These are phyloP conservation scores for Manis pentadactyla DNA, from an alignment of 2,797 vertebrate genomes.

Conservation along the genomic window DNA sequence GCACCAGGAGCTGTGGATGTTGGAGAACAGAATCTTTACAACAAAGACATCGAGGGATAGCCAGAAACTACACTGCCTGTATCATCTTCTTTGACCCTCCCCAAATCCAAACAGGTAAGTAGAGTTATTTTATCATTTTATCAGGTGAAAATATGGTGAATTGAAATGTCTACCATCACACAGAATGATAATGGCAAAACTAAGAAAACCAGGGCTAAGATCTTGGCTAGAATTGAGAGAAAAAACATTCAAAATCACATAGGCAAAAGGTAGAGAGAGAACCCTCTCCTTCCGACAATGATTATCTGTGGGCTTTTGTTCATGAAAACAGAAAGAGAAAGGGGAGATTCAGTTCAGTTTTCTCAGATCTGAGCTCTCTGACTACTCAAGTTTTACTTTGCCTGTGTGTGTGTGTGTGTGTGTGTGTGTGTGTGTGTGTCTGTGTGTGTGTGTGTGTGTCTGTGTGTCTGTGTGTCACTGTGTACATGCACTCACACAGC, in stretches of 20 bases:
- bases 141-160: neutral
- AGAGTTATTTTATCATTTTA: neutral
- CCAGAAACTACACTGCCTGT: neutral
- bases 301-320: neutral
- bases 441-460: neutral
- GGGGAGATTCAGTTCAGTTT: neutral
- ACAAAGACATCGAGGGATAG: neutral
- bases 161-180: neutral
- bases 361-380: neutral
- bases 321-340: too few species aligned
- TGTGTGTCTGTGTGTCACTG: neutral
- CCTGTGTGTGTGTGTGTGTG: neutral
- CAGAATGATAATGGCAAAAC: neutral
- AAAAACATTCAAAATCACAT: too few species aligned
- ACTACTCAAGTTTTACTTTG: neutral
- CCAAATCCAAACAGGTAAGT: neutral
- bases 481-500: neutral
- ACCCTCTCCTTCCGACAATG: neutral
- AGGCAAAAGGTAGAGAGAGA: neutral
- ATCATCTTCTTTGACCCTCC: neutral
- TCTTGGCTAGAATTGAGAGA: neutral
- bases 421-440: neutral
- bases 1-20: neutral
- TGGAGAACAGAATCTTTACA: neutral
- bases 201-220: neutral